Evolutionary conservation across 2,113 vertebrate genomes (phyloP), one percentile per base, ranked within the genome.

Genomic region (Silurus asotus): DNA sequence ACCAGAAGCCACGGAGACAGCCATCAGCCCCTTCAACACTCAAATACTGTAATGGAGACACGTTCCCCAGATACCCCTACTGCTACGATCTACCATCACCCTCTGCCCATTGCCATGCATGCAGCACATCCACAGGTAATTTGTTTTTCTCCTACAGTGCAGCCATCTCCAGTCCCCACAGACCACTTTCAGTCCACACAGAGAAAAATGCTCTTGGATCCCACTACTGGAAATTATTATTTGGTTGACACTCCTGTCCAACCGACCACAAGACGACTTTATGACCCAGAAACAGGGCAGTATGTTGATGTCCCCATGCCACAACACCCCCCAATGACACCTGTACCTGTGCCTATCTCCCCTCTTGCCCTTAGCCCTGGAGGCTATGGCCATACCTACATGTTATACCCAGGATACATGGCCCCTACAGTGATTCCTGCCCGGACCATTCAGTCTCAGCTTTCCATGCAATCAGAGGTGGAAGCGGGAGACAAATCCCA

Each of bases 201-300:
- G 93, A 95, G 96, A 84, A 98, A 97, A 91, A 96, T 99, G 96
- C 96, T 99, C 69, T 92, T 99, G 91, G 98, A 99, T 90, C 96
- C 98, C 78, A 96, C 94, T 76, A 99, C 97, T 0, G 98, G 98
- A 49, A 97, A 95, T 91, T 98, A 97, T 92, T 99, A 98, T 91
- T 93, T 99, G 87, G 97, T 99, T 84, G 98, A 99, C 91, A 96
- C 97, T 0, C 98, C 97, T 0, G 91, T 97, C n/a, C 96, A 95
- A 88, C 96, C 95, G 0, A 64, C 95, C 84, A 97, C 96, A 80
- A 95, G 94, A 72, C 95, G 98, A 77, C 96, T 99, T 5, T 98
- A 97, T 82, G 98, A 99, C 89, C 98, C 98, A 0, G 97, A 99
- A 89, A 99, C 97, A 0, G 96, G 98, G 6, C 98, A 99, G 90